Conservation (phyloP, 2,797 vertebrate species). For the Euphonia xanthogaster region DNA sequence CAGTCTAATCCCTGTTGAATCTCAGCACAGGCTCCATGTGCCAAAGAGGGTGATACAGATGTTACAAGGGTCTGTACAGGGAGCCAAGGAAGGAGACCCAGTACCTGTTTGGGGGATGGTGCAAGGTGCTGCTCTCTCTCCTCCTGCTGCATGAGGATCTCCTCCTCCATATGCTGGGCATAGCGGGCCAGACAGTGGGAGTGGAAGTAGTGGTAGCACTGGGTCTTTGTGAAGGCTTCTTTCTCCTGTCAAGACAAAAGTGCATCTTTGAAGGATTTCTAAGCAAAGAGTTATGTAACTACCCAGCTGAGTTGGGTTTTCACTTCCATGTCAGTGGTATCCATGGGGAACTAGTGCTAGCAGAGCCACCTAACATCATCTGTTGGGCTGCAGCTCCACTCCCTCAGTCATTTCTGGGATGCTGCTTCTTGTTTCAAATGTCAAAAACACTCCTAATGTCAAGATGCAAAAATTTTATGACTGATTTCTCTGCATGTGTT, state of each 20-base stretch:
- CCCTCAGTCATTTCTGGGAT: neutral
- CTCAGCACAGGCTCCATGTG: neutral
- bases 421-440: neutral
- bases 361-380: neutral
- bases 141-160: conserved; percentile 81
- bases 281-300: neutral
- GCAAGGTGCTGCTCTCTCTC: conserved; percentile 84
- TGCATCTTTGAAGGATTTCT: neutral
- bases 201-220: conserved; percentile 95
- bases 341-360: neutral
- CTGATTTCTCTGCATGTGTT: neutral
- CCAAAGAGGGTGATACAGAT: neutral
- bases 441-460: neutral
- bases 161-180: conserved; percentile 85
- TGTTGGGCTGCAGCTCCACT: neutral
- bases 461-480: neutral
- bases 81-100: neutral
- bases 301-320: neutral
- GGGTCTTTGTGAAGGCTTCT: conserved; percentile 90
- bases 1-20: neutral
- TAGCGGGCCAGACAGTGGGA: conserved; percentile 93
- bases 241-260: conserved; percentile 72
- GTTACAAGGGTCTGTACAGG: neutral
- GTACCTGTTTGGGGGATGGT: conserved; percentile 59
- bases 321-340: neutral